phyloP scores from a whole-genome alignment of 2,888 invertebrate genomes.

The Calliphora vomitoria region DNA sequence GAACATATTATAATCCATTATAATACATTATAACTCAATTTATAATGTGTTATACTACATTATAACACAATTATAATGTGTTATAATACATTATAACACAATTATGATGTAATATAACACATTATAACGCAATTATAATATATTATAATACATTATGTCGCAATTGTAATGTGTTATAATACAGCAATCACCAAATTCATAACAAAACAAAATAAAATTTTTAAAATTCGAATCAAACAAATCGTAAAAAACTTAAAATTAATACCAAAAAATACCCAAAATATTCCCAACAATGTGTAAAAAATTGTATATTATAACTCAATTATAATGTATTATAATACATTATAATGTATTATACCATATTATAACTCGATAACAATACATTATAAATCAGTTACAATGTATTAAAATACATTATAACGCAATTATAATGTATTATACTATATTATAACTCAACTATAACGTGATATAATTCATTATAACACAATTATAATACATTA shows the following conservation, averaged over 20 bases:
- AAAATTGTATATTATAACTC: no score
- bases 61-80: not conserved
- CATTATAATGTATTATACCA: not conserved
- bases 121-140: not conserved
- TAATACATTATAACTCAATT: not conserved
- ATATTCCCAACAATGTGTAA: no score
- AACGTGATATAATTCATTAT: not conserved
- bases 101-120: not conserved
- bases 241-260: no score
- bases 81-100: not conserved
- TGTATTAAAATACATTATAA: not conserved
- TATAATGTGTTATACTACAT: not conserved
- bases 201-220: no score
- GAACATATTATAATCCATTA: no score
- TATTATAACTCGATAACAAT: not conserved
- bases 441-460: not conserved
- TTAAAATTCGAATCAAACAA: no score
- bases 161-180: not conserved
- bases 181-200: no score
- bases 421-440: not conserved
- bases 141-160: not conserved
- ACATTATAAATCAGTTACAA: not conserved
- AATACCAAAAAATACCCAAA: no score
- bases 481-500: not conserved
- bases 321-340: not conserved